Conservation (phyloP, 2,888 invertebrate species). For the Macrosoma leucophasiata region DNA sequence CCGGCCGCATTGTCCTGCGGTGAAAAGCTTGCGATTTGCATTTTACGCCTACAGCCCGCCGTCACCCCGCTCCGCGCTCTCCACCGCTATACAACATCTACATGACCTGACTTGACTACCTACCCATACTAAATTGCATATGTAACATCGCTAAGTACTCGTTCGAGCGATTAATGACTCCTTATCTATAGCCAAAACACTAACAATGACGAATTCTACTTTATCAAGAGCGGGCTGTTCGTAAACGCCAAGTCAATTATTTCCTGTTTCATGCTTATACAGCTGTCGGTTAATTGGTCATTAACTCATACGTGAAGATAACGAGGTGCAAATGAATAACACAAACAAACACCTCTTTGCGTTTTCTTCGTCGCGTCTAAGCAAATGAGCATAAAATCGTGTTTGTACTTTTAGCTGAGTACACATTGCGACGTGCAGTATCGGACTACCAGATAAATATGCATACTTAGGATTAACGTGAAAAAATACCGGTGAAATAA, state of each 20-base stretch:
- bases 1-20: slow-evolving; percentile 62
- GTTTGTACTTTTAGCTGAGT: slow-evolving; percentile 46
- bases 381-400: slow-evolving; percentile 39
- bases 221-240: slow-evolving; percentile 30
- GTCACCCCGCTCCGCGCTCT: slow-evolving; percentile 29
- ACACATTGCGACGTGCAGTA: slow-evolving; percentile 33
- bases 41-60: slow-evolving; percentile 55
- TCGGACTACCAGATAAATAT: too few species aligned
- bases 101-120: slow-evolving; percentile 23
- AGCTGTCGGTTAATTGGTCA: slow-evolving; percentile 34
- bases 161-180: slow-evolving; percentile 16
- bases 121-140: slow-evolving; percentile 18
- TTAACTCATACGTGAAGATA: slow-evolving; percentile 38
- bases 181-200: slow-evolving; percentile 25
- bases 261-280: slow-evolving; percentile 32
- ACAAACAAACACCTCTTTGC: slow-evolving; percentile 40
- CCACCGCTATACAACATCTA: slow-evolving; percentile 24
- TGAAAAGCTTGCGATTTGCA: slow-evolving; percentile 65
- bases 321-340: slow-evolving; percentile 40
- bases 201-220: slow-evolving; percentile 29
- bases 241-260: slow-evolving; percentile 29
- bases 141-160: slow-evolving; percentile 9
- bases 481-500: too few species aligned
- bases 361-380: slow-evolving; percentile 37
- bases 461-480: too few species aligned